phyloP scores from a whole-genome alignment of 2,113 vertebrate genomes.

The Delphinus delphis region DNA sequence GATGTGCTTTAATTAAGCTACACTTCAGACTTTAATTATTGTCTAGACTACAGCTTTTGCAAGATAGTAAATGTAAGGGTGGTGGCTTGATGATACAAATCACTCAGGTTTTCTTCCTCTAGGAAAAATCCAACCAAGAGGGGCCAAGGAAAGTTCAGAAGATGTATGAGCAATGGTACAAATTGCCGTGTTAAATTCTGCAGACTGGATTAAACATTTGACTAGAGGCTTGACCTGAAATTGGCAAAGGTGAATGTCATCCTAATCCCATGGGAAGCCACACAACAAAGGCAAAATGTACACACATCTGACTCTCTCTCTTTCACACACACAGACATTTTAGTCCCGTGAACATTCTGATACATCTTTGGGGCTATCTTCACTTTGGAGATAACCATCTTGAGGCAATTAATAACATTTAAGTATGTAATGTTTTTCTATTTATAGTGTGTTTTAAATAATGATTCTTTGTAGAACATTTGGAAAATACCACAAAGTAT shows the following conservation, averaged over 20 bases:
- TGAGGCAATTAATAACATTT: not conserved
- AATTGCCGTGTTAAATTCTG: not conserved
- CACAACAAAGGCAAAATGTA: not conserved
- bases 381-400: not conserved
- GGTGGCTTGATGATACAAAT: not conserved
- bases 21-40: slow-evolving; percentile 57
- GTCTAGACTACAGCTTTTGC: slow-evolving; percentile 67
- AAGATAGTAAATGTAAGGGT: slow-evolving; percentile 13
- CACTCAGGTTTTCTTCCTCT: slow-evolving; percentile 44
- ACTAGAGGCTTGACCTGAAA: not conserved
- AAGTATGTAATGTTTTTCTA: not conserved
- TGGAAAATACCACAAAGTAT: not conserved
- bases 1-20: slow-evolving; percentile 66
- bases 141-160: not conserved
- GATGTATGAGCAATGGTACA: not conserved
- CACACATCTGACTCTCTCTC: not conserved
- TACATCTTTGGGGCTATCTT: not conserved
- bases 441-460: not conserved
- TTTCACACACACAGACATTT: not conserved
- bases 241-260: not conserved
- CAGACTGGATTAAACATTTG: not conserved
- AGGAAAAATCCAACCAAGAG: not conserved
- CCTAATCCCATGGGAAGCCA: not conserved
- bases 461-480: not conserved
- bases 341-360: not conserved